A percentile compares a stretch with the other conserved stretches of the same genome.
Evolutionary conservation across 64 coral and sea anemone genomes (phyloP).

Genomic region (Montipora capricornis): DNA sequence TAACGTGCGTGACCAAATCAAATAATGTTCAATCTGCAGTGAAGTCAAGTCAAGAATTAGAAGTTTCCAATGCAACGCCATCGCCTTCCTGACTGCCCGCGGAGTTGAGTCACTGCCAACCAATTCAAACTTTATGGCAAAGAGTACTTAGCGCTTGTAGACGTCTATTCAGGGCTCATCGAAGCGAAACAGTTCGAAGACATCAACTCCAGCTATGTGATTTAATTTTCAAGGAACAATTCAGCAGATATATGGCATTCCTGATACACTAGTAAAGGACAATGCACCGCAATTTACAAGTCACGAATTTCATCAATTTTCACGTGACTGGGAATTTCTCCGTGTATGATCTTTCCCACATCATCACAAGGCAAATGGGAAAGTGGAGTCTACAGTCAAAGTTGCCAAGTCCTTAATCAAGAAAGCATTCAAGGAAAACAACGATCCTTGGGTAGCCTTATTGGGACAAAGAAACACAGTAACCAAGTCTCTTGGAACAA

Average conservation of each 20-base stretch:
- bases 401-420: neutral
- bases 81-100: slow-evolving; percentile 13
- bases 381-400: neutral
- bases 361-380: neutral
- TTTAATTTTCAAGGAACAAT: slow-evolving; percentile 8
- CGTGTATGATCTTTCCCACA: neutral
- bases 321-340: slow-evolving; percentile 34
- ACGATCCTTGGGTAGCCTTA: slow-evolving; percentile 6
- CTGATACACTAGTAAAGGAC: slow-evolving; percentile 23
- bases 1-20: slow-evolving; percentile 8
- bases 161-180: slow-evolving; percentile 49
- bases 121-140: slow-evolving; percentile 14
- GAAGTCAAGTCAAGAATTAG: neutral
- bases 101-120: slow-evolving; percentile 25
- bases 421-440: slow-evolving; percentile 5
- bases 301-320: slow-evolving; percentile 24
- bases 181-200: slow-evolving; percentile 10
- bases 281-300: slow-evolving; percentile 8
- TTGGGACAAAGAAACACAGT: no score
- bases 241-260: slow-evolving; percentile 51
- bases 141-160: slow-evolving; percentile 32
- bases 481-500: no score
- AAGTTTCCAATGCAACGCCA: slow-evolving; percentile 43
- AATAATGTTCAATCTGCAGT: slow-evolving; percentile 22
- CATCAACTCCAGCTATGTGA: neutral